Conservation (phyloP, 2,888 invertebrate genomes). For the Unio pictorum region DNA sequence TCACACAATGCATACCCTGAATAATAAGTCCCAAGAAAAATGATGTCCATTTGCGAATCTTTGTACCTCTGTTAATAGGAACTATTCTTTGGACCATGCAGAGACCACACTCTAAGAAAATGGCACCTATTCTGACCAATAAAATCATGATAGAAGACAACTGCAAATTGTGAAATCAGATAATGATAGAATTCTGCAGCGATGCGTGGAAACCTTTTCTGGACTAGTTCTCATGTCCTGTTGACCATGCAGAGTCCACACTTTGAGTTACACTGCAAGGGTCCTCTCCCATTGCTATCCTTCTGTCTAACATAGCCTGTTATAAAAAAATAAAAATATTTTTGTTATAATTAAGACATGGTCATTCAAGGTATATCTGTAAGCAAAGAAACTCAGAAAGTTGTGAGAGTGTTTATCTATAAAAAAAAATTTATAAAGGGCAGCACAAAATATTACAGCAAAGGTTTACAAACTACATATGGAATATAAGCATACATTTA, state of each 20-base stretch:
- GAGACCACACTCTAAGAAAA: conserved; percentile 36
- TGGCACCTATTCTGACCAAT: too few species aligned
- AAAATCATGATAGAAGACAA: too few species aligned
- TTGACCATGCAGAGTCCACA: conserved; percentile 43
- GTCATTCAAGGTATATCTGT: not conserved
- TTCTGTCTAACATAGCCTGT: conserved; percentile 52
- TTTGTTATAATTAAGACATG: not conserved
- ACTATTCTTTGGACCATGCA: conserved; percentile 4
- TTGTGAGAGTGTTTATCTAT: not conserved
- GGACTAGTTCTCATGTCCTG: conserved; percentile 3
- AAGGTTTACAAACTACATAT: too few species aligned
- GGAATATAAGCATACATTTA: too few species aligned
- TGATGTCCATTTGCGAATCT: too few species aligned
- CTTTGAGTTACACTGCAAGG: conserved; percentile 41
- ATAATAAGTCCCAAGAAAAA: too few species aligned
- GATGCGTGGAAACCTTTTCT: too few species aligned
- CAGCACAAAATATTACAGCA: too few species aligned
- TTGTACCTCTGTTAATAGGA: too few species aligned
- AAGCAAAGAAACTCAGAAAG: not conserved
- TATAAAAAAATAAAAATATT: conserved; percentile 4
- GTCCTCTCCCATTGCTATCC: conserved; percentile 57
- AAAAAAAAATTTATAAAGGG: not conserved
- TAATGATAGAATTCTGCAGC: too few species aligned
- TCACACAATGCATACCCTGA: too few species aligned
- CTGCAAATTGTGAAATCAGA: too few species aligned